phyloP scores from a whole-genome alignment of 2,797 vertebrate genomes.

The Cossypha heuglini region DNA sequence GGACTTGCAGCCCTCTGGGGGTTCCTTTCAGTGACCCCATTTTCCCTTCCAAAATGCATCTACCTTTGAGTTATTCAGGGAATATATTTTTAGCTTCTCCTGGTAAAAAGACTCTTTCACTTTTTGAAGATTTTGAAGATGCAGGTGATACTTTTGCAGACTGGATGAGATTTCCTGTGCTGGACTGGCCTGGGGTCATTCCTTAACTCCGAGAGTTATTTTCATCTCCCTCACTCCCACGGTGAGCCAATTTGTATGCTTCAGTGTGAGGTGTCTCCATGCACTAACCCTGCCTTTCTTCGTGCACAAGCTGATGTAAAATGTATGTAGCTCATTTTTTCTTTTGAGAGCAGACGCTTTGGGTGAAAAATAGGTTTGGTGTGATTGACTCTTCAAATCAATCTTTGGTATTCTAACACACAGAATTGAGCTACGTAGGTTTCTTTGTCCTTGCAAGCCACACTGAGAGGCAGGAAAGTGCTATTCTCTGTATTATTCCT shows the following conservation, averaged over 20 bases:
- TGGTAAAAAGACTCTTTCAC: neutral
- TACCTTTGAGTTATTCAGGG: neutral
- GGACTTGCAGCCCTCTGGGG: neutral
- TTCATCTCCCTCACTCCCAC: neutral
- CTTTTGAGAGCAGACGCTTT: neutral
- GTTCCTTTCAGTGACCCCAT: neutral
- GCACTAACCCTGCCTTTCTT: neutral
- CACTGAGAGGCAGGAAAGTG: neutral
- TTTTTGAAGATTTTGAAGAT: conserved; percentile 19
- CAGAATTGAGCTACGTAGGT: neutral
- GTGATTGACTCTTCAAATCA: conserved; percentile 1
- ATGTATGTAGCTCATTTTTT: neutral
- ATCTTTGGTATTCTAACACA: neutral
- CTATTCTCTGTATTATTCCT: neutral
- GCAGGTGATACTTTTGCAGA: neutral
- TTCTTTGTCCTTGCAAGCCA: conserved; percentile 8
- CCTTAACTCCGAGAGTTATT: neutral
- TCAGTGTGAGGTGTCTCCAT: neutral
- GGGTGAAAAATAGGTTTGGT: conserved; percentile 1
- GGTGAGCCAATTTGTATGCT: neutral
- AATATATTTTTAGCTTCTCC: neutral
- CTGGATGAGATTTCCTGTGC: neutral
- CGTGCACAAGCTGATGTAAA: neutral
- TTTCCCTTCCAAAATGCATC: neutral
- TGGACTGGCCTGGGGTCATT: neutral